These are phyloP conservation scores for Paradoxurus hermaphroditus DNA, from an alignment of 2,113 vertebrate genomes.

Conservation along the genomic window DNA sequence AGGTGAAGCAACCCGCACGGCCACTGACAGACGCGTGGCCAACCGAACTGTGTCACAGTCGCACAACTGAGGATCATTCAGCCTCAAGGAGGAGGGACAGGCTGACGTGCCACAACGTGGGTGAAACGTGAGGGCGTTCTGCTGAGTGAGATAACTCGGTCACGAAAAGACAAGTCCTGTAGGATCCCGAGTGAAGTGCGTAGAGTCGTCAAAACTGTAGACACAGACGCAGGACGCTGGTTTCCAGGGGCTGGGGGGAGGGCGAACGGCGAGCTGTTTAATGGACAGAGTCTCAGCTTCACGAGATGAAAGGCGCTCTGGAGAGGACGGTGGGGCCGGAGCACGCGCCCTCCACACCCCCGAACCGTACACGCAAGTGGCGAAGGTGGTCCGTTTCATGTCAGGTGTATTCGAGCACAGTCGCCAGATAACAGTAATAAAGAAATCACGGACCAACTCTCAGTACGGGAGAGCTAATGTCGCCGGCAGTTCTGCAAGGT, in stretches of 20 bases:
- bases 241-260: not conserved
- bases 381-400: not conserved
- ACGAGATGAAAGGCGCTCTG: not conserved
- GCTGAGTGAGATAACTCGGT: not conserved
- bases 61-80: accelerated
- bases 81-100: not conserved
- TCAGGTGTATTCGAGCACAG: not conserved
- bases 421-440: too few species aligned
- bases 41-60: accelerated
- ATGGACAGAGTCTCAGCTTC: not conserved
- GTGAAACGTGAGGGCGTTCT: not conserved
- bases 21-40: accelerated
- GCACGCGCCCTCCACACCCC: too few species aligned
- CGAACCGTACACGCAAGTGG: too few species aligned
- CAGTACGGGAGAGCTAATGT: accelerated
- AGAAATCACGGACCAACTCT: too few species aligned
- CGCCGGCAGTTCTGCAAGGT: too few species aligned
- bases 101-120: not conserved
- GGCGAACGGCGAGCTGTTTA: not conserved
- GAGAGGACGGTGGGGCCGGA: not conserved
- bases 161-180: not conserved
- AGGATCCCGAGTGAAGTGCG: accelerated
- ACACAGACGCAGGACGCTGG: not conserved
- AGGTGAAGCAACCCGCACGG: not conserved
- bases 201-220: not conserved